Evolutionary conservation across 2,888 invertebrate species (phyloP).

Genomic region (Eudemis profundana): DNA sequence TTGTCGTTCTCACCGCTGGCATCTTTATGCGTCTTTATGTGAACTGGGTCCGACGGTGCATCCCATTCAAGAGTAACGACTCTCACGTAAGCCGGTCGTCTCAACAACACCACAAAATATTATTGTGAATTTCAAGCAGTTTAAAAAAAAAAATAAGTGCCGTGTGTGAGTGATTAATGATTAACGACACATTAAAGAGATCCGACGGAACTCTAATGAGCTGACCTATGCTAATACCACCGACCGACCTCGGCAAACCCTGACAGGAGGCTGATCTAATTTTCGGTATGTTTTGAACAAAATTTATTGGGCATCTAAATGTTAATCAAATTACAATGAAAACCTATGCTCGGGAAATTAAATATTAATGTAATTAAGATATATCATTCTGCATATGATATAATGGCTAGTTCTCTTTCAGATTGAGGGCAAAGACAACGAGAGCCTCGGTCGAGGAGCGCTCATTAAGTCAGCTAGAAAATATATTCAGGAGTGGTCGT

Average conservation of each 20-base stretch:
- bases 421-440: conserved; percentile 69
- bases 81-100: conserved; percentile 72
- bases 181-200: conserved; percentile 54
- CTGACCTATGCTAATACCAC: conserved; percentile 73
- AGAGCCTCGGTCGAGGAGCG: conserved; percentile 54
- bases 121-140: conserved; percentile 16
- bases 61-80: conserved; percentile 71
- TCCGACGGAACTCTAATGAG: conserved; percentile 61
- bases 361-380: conserved; percentile 65
- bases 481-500: neutral
- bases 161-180: conserved; percentile 53
- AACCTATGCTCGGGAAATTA: conserved; percentile 64
- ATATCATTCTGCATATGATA: conserved; percentile 64
- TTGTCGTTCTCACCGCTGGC: conserved; percentile 66
- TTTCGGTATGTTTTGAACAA: conserved; percentile 74
- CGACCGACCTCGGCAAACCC: conserved; percentile 74
- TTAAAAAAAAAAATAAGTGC: conserved; percentile 25
- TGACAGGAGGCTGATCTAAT: conserved; percentile 75
- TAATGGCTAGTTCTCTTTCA: conserved; percentile 74
- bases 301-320: conserved; percentile 79
- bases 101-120: conserved; percentile 54
- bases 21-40: conserved; percentile 66
- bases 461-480: conserved; percentile 39
- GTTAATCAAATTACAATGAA: conserved; percentile 77
- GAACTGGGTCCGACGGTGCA: conserved; percentile 62